Conservation (phyloP, 1,140 invertebrate species). For the Meloidogyne chitwoodi region DNA sequence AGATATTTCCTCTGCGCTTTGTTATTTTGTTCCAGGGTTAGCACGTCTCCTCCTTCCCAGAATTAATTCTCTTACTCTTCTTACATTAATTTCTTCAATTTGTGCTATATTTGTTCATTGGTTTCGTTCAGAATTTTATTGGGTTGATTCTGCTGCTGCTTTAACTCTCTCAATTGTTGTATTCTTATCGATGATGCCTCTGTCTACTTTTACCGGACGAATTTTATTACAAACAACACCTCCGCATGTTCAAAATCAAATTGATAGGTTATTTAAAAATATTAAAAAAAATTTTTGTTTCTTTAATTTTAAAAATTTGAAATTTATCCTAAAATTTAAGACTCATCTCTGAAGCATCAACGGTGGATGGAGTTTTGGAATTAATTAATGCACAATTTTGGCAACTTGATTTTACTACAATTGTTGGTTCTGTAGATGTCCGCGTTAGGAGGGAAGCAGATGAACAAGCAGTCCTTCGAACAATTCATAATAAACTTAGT, state of each 20-base stretch:
- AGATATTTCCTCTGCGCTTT: slow-evolving; percentile 54
- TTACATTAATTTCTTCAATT: slow-evolving; percentile 34
- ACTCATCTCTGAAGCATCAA: slow-evolving; percentile 65
- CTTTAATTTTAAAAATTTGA: slow-evolving; percentile 23
- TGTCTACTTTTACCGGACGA: slow-evolving; percentile 54
- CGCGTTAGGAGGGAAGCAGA: slow-evolving; percentile 69
- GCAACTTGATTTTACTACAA: slow-evolving; percentile 69
- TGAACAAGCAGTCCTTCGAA: slow-evolving; percentile 68
- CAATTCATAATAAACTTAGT: slow-evolving; percentile 67
- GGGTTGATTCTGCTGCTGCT: slow-evolving; percentile 48
- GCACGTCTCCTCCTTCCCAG: slow-evolving; percentile 52
- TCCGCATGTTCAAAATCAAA: slow-evolving; percentile 55
- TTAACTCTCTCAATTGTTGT: slow-evolving; percentile 51
- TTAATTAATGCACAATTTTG: slow-evolving; percentile 71
- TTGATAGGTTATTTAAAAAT: slow-evolving; percentile 46
- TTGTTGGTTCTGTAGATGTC: slow-evolving; percentile 43
- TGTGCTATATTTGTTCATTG: slow-evolving; percentile 44
- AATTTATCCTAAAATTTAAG: slow-evolving; percentile 63
- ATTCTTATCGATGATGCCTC: slow-evolving; percentile 55
- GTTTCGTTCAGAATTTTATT: slow-evolving; percentile 42
- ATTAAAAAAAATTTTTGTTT: neutral
- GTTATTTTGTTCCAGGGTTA: slow-evolving; percentile 54
- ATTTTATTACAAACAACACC: slow-evolving; percentile 57
- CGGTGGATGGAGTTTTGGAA: slow-evolving; percentile 71
- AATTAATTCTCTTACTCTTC: slow-evolving; percentile 51